A percentile compares a stretch with the other conserved stretches of the same genome.
These are phyloP conservation scores for Rissa tridactyla DNA, from an alignment of 2,113 vertebrate genomes.

Conservation along the genomic window DNA sequence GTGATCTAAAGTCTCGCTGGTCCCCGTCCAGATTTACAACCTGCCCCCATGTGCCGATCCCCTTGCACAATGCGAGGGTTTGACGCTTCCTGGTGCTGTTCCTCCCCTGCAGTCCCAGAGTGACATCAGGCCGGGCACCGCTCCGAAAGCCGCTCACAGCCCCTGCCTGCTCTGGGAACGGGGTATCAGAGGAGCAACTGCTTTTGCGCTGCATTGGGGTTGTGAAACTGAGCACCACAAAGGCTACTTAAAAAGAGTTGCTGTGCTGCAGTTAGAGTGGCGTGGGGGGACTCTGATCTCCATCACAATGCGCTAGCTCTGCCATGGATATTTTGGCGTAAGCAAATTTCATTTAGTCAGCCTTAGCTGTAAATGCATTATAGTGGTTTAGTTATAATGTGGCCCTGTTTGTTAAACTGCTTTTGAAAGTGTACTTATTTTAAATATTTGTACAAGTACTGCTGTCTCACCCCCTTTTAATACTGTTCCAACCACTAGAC, in stretches of 20 bases:
- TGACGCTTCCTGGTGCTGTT: constrained; percentile 35
- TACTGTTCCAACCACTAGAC: neutral
- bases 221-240: neutral
- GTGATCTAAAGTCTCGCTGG: constrained; percentile 24
- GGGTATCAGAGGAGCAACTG: neutral
- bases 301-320: neutral
- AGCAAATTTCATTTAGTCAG: neutral
- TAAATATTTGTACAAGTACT: neutral
- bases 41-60: neutral
- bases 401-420: neutral
- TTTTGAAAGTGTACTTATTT: neutral
- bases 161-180: neutral
- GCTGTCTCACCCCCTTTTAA: neutral
- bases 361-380: neutral
- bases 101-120: neutral
- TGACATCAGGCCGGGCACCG: neutral
- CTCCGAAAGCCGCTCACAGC: neutral
- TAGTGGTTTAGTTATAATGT: neutral
- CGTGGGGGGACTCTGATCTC: neutral
- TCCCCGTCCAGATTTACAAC: constrained; percentile 6
- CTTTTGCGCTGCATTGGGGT: neutral
- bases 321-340: neutral
- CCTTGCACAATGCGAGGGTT: neutral
- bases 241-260: neutral
- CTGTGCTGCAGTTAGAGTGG: neutral